Evolutionary conservation across 2,797 vertebrate species (phyloP).

Genomic region (Ceyx erithaca): DNA sequence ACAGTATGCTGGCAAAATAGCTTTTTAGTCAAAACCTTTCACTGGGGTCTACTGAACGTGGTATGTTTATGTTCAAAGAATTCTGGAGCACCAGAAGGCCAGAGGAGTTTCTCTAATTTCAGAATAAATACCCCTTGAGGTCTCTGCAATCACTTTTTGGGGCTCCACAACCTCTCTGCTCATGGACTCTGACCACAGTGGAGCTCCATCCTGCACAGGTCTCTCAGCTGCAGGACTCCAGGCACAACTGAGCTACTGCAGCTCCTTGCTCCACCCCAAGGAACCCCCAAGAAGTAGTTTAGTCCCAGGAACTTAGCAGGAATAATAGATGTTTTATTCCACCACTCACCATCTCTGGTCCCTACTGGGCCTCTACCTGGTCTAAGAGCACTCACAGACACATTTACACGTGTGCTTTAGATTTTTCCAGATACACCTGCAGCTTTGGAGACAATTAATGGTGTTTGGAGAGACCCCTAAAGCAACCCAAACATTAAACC

Average conservation of each 20-base stretch:
- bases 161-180: neutral
- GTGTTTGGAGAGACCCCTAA: neutral
- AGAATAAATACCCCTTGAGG: neutral
- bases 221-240: neutral
- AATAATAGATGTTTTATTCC: neutral
- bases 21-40: neutral
- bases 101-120: neutral
- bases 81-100: neutral
- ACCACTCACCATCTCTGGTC: neutral
- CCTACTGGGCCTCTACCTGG: neutral
- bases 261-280: neutral
- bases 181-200: accelerated
- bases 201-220: neutral
- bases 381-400: neutral
- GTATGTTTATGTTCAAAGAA: neutral
- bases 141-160: neutral
- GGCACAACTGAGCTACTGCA: neutral
- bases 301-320: too few relatives aligned
- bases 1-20: constrained; percentile 6
- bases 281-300: neutral
- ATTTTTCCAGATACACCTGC: accelerated
- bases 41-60: neutral
- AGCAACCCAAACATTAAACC: neutral
- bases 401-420: too few relatives aligned
- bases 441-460: neutral